Base-by-base conservation (phyloP, 2,888 invertebrate species). In the Neoitamus cyanurus region DNA sequence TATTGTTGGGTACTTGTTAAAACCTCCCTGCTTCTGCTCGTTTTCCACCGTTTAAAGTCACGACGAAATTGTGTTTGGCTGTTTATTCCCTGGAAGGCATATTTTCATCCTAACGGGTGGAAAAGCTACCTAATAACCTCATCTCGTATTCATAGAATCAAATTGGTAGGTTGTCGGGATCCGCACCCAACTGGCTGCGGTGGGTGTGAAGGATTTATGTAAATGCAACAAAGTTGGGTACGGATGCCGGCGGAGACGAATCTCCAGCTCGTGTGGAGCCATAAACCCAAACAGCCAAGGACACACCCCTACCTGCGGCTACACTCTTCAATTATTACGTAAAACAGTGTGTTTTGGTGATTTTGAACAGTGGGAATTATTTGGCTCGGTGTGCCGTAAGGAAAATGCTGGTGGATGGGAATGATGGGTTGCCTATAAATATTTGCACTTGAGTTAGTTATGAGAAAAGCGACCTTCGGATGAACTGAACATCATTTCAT, bases 121-220 rank as follows among this genome's bases (percentile, higher is more conserved):
- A 80, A 31, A 68, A 80, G 80, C 80, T 68, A 20, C 80, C 58
- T 58, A 80, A 80, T 80, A 48, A 68, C 80, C 87, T 87, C 88
- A 88, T 88, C 87, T 85, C 86, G 85, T 87, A 88, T 88, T 88
- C 88, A 88, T 87, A 86, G 87, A 87, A 87, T 58, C 87, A 88
- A 88, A 88, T 88, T 88, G 88, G 85, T 85, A 86, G 84, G 85
- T 68, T 86, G 85, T 85, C 83, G 83, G 86, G 75, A 85, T 86
- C 83, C 75, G 48, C 30, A 31, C 28, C 25, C 13, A 2, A 13
- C 28, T 80, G 28, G 58, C 58, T 25, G 58, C 25, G 15, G 42
- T 31, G 69, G 36, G 28, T 70, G 73, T 72, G 80, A 46, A 58
- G 68, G 72, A 78, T 37, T 84, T 85, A 84, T 80, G 48, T 46